Evolutionary conservation across 2,113 vertebrate species (phyloP), one percentile per base, ranked within the genome.

Genomic region (Suncus etruscus): DNA sequence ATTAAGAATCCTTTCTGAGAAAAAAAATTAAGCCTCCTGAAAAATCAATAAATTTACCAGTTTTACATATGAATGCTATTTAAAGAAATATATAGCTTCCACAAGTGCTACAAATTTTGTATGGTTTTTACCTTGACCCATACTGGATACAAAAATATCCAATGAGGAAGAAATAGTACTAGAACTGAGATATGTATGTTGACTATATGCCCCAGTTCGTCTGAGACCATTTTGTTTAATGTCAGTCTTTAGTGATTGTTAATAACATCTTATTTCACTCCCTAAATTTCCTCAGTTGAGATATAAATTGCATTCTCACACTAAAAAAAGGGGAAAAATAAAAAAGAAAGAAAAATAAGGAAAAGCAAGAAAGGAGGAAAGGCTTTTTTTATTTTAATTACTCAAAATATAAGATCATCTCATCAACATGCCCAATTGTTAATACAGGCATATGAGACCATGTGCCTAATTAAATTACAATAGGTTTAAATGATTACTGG

Each of bases 31-130:
- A 86, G 61, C 1, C 11, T 45, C 9, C 14, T 77, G 14, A 18
- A 22, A 61, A 61, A 61, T 20, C 11, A 61, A 61, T 61, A 61
- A 61, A 61, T 3, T 3, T 18, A n/a, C n/a, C n/a, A n/a, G n/a
- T n/a, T n/a, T n/a, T n/a, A 89, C 14, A 61, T 83, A 72, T 63
- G 31, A 51, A 45, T 31, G 47, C 85, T 83, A 94, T 6, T 75
- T 90, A 89, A 86, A 75, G 69, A 94, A 87, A 78, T 80, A 75
- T 83, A 29, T 61, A 48, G 45, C n/a, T 87, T 85, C 82, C 32
- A 83, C 12, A 78, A 84, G 81, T 89, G 16, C 14, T 81, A 2
- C 9, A 86, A 16, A 89, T 84, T 10, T 89, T 75, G 45, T 93
- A 51, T 91, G 14, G 8, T 27, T 10, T 54, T 61, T 22, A 61